These are phyloP conservation scores for Muscina levida DNA, from an alignment of 2,888 invertebrate species.

Conservation along the genomic window DNA sequence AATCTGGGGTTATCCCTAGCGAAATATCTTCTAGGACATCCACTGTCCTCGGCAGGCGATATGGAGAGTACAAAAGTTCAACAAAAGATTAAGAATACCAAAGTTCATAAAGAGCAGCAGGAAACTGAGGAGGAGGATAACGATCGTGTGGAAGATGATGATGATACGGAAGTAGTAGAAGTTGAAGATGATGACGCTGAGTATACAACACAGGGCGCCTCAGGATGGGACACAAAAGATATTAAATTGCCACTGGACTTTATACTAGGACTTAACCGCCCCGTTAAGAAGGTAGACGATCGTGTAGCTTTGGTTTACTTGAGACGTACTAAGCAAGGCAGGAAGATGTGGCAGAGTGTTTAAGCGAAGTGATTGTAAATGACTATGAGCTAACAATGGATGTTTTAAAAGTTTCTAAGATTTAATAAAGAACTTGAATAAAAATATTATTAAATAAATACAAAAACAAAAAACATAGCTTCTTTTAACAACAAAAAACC, in stretches of 20 bases:
- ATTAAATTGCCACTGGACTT: conserved; percentile 48
- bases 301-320: conserved; percentile 55
- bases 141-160: neutral
- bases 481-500: no score
- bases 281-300: neutral
- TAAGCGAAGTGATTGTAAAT: no score
- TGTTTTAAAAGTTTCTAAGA: no score
- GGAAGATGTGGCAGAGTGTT: no score
- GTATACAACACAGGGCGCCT: no score
- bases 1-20: neutral
- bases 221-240: conserved; percentile 15
- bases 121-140: neutral
- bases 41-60: neutral
- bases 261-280: neutral
- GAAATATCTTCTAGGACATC: conserved; percentile 3
- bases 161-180: neutral
- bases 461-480: no score
- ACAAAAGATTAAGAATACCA: no score
- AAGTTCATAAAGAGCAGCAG: neutral
- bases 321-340: conserved; percentile 45
- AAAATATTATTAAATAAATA: no score
- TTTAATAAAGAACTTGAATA: no score
- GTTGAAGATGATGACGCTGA: neutral
- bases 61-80: neutral
- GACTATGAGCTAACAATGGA: no score